Percentiles rank a stretch among this genome's conserved stretches.
These are phyloP conservation scores for Drosophila seclusa DNA, from an alignment of 2,888 invertebrate species.

Conservation along the genomic window DNA sequence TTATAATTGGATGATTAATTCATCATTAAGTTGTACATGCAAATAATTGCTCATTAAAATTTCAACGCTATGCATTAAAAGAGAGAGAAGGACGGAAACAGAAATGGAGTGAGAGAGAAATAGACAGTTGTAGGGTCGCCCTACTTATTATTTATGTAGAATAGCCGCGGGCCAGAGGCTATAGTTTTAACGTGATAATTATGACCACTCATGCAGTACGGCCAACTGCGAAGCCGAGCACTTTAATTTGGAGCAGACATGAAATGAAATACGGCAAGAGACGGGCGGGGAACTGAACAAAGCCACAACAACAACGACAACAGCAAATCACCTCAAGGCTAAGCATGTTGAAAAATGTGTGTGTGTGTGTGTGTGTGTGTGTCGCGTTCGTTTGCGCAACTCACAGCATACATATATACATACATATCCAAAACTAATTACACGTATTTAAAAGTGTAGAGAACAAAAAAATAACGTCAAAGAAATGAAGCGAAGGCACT, in stretches of 20 bases:
- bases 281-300: not conserved
- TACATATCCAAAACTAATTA: slow-evolving; percentile 74
- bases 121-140: slow-evolving; percentile 2
- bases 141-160: slow-evolving; percentile 28
- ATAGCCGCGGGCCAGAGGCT: slow-evolving; percentile 9
- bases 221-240: slow-evolving; percentile 36
- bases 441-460: slow-evolving; percentile 75
- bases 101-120: not conserved
- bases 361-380: slow-evolving; percentile 9
- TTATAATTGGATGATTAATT: slow-evolving; percentile 68
- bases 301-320: not conserved
- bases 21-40: slow-evolving; percentile 57
- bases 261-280: slow-evolving; percentile 44
- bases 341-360: slow-evolving; percentile 44
- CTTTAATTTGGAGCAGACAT: slow-evolving; percentile 77
- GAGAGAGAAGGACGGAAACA: not conserved
- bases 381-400: slow-evolving; percentile 40
- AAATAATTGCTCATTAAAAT: slow-evolving; percentile 71
- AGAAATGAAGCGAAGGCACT: slow-evolving; percentile 36
- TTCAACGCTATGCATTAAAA: slow-evolving; percentile 29
- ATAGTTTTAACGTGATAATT: slow-evolving; percentile 63
- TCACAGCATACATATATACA: slow-evolving; percentile 14
- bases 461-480: slow-evolving; percentile 22
- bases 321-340: slow-evolving; percentile 56
- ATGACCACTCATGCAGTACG: slow-evolving; percentile 42